These are phyloP conservation scores for Atta cephalotes DNA, from an alignment of 1,140 invertebrate genomes.

Conservation along the genomic window DNA sequence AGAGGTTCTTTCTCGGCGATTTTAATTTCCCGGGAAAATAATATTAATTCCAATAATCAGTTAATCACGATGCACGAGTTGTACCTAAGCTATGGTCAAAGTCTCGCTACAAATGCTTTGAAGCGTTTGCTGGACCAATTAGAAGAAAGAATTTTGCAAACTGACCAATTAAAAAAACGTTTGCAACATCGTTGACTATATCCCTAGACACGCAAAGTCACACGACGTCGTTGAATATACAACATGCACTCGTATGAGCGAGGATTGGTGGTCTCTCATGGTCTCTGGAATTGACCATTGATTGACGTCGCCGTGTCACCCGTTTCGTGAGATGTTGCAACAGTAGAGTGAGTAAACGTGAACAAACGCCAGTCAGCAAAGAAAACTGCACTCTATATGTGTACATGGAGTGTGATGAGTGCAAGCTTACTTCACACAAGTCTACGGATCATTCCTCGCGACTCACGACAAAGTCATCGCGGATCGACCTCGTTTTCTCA, in stretches of 20 bases:
- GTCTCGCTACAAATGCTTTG: no score
- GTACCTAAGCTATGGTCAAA: not conserved
- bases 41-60: not conserved
- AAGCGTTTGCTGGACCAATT: no score
- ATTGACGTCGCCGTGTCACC: not conserved
- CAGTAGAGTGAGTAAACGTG: no score
- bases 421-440: no score
- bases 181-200: no score
- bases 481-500: not conserved
- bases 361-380: not conserved
- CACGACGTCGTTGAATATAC: not conserved
- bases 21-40: no score
- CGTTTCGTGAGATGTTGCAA: constrained; percentile 19
- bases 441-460: not conserved
- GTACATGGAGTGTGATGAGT: no score
- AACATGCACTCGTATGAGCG: not conserved
- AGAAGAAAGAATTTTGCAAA: no score
- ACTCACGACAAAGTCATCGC: not conserved
- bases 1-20: no score
- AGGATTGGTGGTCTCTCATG: not conserved
- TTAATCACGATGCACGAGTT: not conserved
- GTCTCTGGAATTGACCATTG: not conserved
- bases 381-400: not conserved
- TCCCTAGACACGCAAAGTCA: not conserved
- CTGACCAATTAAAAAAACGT: no score